phyloP scores from a whole-genome alignment of 2,797 vertebrate genomes.

The Lacerta viridis region DNA sequence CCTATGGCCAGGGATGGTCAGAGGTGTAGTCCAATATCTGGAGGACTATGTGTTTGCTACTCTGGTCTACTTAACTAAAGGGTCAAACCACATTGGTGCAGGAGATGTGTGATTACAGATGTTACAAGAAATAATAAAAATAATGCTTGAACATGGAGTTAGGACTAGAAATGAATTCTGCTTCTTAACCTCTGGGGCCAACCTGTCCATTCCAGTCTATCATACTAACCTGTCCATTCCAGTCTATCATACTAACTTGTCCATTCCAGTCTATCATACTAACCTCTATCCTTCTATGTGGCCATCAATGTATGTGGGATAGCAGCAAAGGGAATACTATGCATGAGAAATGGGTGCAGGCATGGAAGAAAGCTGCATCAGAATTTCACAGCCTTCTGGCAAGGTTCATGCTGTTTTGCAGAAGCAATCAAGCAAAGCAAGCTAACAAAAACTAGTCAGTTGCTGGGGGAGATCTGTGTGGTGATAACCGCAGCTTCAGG shows the following conservation, averaged over 20 bases:
- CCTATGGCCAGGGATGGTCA: background rate
- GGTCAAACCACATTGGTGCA: no score
- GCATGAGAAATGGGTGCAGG: background rate
- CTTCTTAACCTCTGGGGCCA: conserved; percentile 1
- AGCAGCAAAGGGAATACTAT: background rate
- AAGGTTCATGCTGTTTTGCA: conserved; percentile 37
- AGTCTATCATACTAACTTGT: background rate
- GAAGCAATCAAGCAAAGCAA: conserved; percentile 38
- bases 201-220: background rate
- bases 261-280: background rate
- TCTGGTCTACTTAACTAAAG: no score
- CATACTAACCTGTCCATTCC: background rate
- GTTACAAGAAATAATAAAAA: no score
- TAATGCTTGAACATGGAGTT: no score
- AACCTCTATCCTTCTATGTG: background rate
- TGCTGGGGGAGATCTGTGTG: conserved; percentile 31
- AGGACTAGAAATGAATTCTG: background rate
- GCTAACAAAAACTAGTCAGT: conserved; percentile 28
- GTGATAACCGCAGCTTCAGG: conserved; percentile 24
- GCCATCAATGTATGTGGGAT: conserved; percentile 10
- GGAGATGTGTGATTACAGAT: no score
- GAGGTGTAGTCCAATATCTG: background rate
- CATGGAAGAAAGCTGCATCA: conserved; percentile 11
- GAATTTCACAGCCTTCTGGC: conserved; percentile 34
- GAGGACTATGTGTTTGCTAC: no score